Conservation (phyloP, 2,888 invertebrate genomes). For the Steromphala cineraria region DNA sequence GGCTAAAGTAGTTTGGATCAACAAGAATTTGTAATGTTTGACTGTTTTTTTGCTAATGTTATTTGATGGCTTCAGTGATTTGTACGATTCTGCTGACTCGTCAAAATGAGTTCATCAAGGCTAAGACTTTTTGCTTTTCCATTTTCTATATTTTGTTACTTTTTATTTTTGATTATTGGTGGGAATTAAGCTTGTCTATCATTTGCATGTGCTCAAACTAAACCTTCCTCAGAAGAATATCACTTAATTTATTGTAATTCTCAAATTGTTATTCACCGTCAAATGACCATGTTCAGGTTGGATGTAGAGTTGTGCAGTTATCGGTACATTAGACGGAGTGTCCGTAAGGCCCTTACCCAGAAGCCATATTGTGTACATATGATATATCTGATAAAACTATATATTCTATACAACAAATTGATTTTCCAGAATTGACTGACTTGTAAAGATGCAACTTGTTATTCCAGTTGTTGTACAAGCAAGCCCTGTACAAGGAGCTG, state of each 20-base stretch:
- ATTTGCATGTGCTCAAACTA: constrained; percentile 11
- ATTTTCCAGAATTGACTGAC: constrained; percentile 4
- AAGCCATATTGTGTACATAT: constrained; percentile 16
- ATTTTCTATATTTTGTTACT: constrained; percentile 3
- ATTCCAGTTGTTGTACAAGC: background rate
- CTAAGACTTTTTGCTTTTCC: background rate
- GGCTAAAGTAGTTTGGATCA: background rate
- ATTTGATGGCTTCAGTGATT: background rate
- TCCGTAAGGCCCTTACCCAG: constrained; percentile 3
- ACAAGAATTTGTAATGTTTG: constrained; percentile 13
- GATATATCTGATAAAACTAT: background rate
- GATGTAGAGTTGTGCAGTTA: no score
- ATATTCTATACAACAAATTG: constrained; percentile 15
- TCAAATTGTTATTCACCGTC: no score
- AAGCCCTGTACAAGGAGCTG: background rate
- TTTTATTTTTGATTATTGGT: constrained; percentile 5
- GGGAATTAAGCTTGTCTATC: background rate
- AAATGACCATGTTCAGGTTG: no score
- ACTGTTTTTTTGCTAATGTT: constrained; percentile 1
- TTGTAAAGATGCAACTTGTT: constrained; percentile 13
- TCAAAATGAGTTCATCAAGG: background rate
- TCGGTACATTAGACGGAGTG: background rate
- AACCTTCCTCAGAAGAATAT: background rate
- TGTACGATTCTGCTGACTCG: background rate
- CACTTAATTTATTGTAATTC: no score